Evolutionary conservation across 2,888 invertebrate species (phyloP).

Genomic region (Epiblema foenella): DNA sequence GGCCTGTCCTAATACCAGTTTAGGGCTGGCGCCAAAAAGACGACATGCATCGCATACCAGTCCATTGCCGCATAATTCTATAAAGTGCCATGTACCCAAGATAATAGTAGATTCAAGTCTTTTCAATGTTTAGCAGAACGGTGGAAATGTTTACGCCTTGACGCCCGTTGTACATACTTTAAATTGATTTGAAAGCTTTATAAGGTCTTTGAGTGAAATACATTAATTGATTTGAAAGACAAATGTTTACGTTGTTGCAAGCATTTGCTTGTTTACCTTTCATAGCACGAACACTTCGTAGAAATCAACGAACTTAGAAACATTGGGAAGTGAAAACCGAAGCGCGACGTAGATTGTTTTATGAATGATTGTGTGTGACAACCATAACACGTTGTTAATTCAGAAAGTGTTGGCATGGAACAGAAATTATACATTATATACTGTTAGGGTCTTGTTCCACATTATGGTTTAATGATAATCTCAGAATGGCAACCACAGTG

Average conservation of each 20-base stretch:
- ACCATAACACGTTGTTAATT: no score
- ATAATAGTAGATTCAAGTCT: neutral
- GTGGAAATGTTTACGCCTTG: constrained; percentile 36
- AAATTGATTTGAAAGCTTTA: constrained; percentile 26
- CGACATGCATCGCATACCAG: constrained; percentile 45
- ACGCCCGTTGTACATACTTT: constrained; percentile 32
- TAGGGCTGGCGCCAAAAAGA: constrained; percentile 44
- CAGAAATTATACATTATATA: no score
- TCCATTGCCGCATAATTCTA: constrained; percentile 22
- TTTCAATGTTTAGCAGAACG: constrained; percentile 6
- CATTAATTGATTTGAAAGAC: constrained; percentile 14
- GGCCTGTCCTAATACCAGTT: constrained; percentile 44
- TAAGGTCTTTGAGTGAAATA: constrained; percentile 22
- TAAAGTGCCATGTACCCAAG: constrained; percentile 17
- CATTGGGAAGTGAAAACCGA: neutral
- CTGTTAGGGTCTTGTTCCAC: no score
- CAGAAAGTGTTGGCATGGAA: no score
- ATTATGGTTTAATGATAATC: no score
- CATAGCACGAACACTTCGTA: neutral
- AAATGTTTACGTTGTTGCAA: neutral
- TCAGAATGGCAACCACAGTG: no score
- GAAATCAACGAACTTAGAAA: neutral
- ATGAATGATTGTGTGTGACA: no score
- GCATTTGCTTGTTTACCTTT: neutral
- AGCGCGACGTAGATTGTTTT: no score